Percentiles rank a stretch among this genome's conserved stretches.
Conservation (phyloP, 2,797 vertebrate species). For the Phataginus tetradactyla region DNA sequence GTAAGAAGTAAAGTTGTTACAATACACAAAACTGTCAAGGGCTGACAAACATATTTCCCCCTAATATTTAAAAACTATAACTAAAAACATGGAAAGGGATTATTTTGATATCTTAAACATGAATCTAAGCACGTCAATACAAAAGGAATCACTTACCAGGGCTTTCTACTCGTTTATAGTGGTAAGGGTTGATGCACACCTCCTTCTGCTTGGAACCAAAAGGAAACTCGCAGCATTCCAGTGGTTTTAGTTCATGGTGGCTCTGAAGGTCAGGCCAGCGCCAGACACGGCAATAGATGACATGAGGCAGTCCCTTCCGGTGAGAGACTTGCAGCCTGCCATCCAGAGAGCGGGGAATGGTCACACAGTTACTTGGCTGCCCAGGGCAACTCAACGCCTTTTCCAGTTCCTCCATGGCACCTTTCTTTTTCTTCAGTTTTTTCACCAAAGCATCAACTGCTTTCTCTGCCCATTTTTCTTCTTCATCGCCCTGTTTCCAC, state of each 20-base stretch:
- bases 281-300: constrained; percentile 98
- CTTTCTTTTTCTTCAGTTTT: constrained; percentile 97
- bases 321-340: constrained; percentile 97
- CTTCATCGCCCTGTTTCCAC: constrained; percentile 98
- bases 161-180: constrained; percentile 98
- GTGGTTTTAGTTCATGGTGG: constrained; percentile 97
- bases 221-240: constrained; percentile 98
- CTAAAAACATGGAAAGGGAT: not conserved
- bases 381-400: constrained; percentile 95
- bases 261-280: constrained; percentile 98
- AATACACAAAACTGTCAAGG: not conserved
- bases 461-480: constrained; percentile 99
- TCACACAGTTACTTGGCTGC: constrained; percentile 97
- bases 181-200: constrained; percentile 99
- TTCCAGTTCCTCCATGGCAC: constrained; percentile 96
- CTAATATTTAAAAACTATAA: not conserved
- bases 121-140: fast-evolving
- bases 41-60: not conserved
- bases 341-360: constrained; percentile 96
- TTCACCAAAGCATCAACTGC: constrained; percentile 96
- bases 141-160: constrained; percentile 90
- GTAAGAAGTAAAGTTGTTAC: not conserved
- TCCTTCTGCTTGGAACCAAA: constrained; percentile 99
- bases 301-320: constrained; percentile 95
- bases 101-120: no score